These are phyloP conservation scores for Zootermopsis nevadensis DNA, from an alignment of 2,888 invertebrate genomes.

Conservation along the genomic window DNA sequence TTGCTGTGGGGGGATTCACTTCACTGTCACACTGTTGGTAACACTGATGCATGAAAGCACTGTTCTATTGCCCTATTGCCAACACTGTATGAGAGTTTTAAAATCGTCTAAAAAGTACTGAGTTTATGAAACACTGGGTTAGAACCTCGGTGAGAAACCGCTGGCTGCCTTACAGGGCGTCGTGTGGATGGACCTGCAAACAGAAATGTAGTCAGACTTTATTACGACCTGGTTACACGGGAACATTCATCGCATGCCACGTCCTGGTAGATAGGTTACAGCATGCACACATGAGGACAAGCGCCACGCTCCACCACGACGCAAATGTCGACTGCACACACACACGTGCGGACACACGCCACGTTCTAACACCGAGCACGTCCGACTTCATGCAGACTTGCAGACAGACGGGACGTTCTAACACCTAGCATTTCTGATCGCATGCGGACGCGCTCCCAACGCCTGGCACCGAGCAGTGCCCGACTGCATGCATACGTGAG, in stretches of 20 bases:
- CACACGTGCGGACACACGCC: background rate
- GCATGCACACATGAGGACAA: background rate
- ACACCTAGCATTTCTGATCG: background rate
- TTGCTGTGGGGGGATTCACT: no score
- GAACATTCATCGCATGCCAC: slow-evolving; percentile 5
- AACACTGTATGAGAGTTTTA: no score
- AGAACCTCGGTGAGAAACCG: slow-evolving; percentile 45
- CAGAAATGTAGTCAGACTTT: background rate
- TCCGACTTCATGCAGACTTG: background rate
- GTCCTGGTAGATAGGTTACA: background rate
- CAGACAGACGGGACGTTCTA: background rate
- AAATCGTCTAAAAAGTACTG: no score
- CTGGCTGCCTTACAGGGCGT: slow-evolving; percentile 45
- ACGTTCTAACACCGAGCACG: background rate
- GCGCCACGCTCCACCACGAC: background rate
- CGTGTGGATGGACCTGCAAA: slow-evolving; percentile 47
- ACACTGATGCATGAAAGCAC: background rate
- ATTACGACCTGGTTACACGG: background rate
- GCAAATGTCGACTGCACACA: background rate
- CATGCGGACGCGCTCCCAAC: background rate
- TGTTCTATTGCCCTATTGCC: no score
- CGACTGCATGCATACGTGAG: background rate
- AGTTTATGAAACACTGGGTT: background rate
- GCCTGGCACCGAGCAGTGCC: background rate
- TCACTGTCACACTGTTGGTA: slow-evolving; percentile 8